phyloP scores from a whole-genome alignment of 1,140 invertebrate genomes.

The Coenobita brevimanus region DNA sequence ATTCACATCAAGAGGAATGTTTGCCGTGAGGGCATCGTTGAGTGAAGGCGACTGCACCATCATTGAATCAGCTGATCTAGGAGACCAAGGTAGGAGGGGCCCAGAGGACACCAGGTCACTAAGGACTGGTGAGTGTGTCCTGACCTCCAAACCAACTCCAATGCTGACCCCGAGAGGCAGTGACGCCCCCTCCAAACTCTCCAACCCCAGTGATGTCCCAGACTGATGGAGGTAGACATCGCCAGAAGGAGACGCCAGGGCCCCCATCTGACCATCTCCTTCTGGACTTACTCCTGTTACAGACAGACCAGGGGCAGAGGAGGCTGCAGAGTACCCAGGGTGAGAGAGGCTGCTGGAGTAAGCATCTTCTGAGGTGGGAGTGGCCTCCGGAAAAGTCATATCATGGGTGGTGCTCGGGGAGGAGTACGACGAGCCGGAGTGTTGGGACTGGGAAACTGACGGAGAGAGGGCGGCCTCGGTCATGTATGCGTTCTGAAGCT shows the following conservation, averaged over 20 bases:
- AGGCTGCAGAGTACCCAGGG: constrained; percentile 48
- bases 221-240: constrained; percentile 69
- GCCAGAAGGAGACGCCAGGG: constrained; percentile 63
- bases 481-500: constrained; percentile 69
- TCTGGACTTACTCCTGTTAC: constrained; percentile 51
- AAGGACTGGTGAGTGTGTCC: constrained; percentile 65
- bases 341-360: constrained; percentile 24
- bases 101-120: constrained; percentile 68
- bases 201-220: constrained; percentile 62
- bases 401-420: constrained; percentile 60
- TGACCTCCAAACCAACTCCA: constrained; percentile 64
- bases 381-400: constrained; percentile 38
- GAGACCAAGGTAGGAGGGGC: constrained; percentile 67
- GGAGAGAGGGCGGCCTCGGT: constrained; percentile 69
- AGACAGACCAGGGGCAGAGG: constrained; percentile 34
- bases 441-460: constrained; percentile 64
- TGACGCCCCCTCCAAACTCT: constrained; percentile 55
- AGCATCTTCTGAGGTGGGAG: constrained; percentile 40
- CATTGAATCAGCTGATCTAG: constrained; percentile 69
- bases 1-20: constrained; percentile 68
- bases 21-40: constrained; percentile 68
- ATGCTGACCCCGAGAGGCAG: constrained; percentile 65
- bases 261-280: constrained; percentile 39
- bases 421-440: constrained; percentile 61
- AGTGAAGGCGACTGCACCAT: constrained; percentile 68